These are phyloP conservation scores for Scaptomyza polygonia DNA, from an alignment of 2,888 invertebrate species.

Conservation along the genomic window DNA sequence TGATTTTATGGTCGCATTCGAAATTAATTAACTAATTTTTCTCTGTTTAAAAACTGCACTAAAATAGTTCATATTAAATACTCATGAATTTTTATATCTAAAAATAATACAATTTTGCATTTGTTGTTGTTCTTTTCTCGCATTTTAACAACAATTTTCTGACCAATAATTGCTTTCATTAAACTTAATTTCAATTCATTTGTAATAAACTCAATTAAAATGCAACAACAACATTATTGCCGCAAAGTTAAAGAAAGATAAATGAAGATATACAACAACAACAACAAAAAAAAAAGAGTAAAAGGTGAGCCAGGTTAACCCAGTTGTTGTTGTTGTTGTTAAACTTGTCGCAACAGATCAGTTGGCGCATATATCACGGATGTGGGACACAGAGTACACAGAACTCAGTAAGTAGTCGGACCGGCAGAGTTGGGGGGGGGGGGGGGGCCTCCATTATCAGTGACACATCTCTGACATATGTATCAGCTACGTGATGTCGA, in stretches of 20 bases:
- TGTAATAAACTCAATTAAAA: neutral
- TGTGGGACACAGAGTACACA: slow-evolving; percentile 5
- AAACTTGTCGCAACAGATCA: slow-evolving; percentile 22
- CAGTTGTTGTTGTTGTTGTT: neutral
- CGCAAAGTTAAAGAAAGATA: neutral
- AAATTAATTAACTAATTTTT: too few species aligned
- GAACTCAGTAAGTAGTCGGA: slow-evolving; percentile 2
- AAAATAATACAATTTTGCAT: too few species aligned
- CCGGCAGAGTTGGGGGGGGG: neutral
- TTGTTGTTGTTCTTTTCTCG: too few species aligned
- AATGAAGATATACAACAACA: neutral
- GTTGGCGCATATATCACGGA: slow-evolving; percentile 18
- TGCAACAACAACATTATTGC: neutral
- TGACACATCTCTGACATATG: slow-evolving; percentile 57
- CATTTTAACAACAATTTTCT: too few species aligned
- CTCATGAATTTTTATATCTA: too few species aligned
- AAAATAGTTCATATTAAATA: too few species aligned
- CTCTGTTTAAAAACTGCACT: too few species aligned
- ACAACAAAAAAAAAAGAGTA: neutral
- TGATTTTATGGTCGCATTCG: too few species aligned
- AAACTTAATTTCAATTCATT: neutral
- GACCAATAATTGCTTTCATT: too few species aligned
- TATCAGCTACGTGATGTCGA: slow-evolving; percentile 61
- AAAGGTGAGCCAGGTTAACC: slow-evolving; percentile 7
- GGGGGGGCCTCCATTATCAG: slow-evolving; percentile 30